Evolutionary conservation across 2,888 invertebrate genomes (phyloP).

Genomic region (Drosophila longiperda): DNA sequence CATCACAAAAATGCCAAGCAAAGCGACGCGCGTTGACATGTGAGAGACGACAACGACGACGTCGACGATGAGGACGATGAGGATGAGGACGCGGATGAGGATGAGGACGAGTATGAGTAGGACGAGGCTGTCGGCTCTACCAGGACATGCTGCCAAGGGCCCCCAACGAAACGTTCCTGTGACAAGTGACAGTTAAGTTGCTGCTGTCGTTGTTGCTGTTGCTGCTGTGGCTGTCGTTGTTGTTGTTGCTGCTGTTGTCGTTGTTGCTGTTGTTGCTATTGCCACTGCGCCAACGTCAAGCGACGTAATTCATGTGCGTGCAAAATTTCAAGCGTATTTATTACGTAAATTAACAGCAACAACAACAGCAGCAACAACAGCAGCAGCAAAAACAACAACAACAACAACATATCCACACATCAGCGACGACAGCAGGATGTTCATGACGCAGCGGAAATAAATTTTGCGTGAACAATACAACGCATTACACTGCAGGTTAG

Average conservation of each 20-base stretch:
- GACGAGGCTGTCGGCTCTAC: conserved; percentile 34
- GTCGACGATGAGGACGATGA: conserved; percentile 10
- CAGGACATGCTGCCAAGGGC: conserved; percentile 68
- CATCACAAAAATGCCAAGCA: conserved; percentile 81
- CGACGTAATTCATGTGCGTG: conserved; percentile 79
- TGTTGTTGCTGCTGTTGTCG: conserved; percentile 11
- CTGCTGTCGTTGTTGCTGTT: conserved; percentile 52
- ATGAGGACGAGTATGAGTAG: not conserved
- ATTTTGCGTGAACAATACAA: conserved; percentile 81
- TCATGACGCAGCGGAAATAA: conserved; percentile 78
- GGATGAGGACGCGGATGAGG: conserved; percentile 11
- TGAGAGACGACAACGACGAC: conserved; percentile 73
- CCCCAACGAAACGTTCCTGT: conserved; percentile 72
- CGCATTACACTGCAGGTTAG: conserved; percentile 79
- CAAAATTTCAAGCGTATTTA: conserved; percentile 78
- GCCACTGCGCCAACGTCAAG: conserved; percentile 58
- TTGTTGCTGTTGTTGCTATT: conserved; percentile 15
- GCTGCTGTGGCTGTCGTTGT: conserved; percentile 25
- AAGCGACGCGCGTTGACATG: conserved; percentile 84
- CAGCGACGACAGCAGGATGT: conserved; percentile 76
- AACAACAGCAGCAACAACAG: conserved; percentile 24
- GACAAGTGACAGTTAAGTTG: conserved; percentile 84
- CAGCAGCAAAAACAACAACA: conserved; percentile 18
- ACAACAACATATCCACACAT: conserved; percentile 38
- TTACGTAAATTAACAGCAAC: conserved; percentile 77